Percentiles rank a stretch among this genome's conserved stretches.
Conservation (phyloP, 2,888 invertebrate genomes). For the Macrophya annulata region DNA sequence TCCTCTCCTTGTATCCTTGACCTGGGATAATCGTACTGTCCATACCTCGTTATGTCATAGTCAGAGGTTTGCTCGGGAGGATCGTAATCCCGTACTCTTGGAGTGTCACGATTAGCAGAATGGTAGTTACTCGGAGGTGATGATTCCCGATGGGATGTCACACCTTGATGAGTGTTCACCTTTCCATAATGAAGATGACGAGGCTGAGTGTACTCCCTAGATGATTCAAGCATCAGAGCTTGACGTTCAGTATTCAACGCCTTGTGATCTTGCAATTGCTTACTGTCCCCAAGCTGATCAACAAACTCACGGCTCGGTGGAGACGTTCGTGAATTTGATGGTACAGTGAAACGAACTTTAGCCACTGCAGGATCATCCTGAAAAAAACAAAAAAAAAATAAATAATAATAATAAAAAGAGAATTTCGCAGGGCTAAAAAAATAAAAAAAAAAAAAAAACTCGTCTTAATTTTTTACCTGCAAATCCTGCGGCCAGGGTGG, state of each 20-base stretch:
- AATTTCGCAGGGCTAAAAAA: background rate
- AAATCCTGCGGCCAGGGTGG: conserved; percentile 65
- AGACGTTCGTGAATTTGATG: conserved; percentile 60
- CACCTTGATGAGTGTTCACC: conserved; percentile 66
- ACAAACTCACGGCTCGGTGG: conserved; percentile 53
- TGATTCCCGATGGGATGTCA: conserved; percentile 52
- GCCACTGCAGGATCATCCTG: conserved; percentile 57
- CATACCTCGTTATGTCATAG: conserved; percentile 61
- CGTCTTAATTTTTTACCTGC: background rate
- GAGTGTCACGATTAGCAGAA: conserved; percentile 59
- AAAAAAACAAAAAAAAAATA: background rate
- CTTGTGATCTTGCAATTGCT: conserved; percentile 64
- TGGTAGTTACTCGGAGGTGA: conserved; percentile 57
- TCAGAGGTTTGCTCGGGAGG: conserved; percentile 58
- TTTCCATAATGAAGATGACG: conserved; percentile 70
- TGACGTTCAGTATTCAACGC: conserved; percentile 66
- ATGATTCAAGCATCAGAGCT: conserved; percentile 63
- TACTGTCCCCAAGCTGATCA: conserved; percentile 63
- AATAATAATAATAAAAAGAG: background rate
- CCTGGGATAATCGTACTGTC: conserved; percentile 60
- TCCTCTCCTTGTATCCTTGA: conserved; percentile 38
- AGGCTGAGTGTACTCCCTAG: conserved; percentile 65
- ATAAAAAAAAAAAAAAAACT: background rate
- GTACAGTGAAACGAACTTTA: conserved; percentile 62
- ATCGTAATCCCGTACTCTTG: conserved; percentile 65